Base-by-base conservation (phyloP, 23 tunicate species). In the Halocynthia aurantium region DNA sequence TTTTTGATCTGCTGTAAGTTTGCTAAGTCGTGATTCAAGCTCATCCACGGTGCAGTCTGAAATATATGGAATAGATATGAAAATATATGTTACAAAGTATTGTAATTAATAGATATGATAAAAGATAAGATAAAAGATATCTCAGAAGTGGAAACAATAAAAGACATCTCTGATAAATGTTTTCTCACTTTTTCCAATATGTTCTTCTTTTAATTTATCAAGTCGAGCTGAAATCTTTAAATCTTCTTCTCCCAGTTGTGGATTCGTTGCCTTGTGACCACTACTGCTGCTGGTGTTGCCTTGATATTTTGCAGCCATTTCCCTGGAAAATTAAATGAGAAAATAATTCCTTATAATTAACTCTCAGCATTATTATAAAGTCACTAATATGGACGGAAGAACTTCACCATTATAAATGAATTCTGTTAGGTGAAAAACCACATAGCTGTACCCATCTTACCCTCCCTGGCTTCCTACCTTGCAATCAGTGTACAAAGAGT, bases 21-120 rank as follows among this genome's bases (percentile, higher is more conserved):
- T 90, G 55, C 88, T 80, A 6, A 85, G 70, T 15, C 97, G 88
- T 61, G 21, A 18, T 85, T 85, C 85, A 61, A 90, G 82, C 51
- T 90, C 97, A 66, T 80, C 86, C 15, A 90, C 87, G 0, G 84
- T 66, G 9, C 81, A 55, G 44, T 81, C 97, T 88, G 77, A 15
- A 67, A n/a, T 19, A n/a, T 12, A 21, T 52, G 66, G 12, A 55
- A 51, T 54, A 74, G 1, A 70, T 0, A 70, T 49, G 15, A 65
- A 20, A 58, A 58, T 31, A 31, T 31, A 31, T n/a, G n/a, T 31
- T 31, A 31, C 44, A 31, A 4, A 31, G 4, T 4, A 31, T 31
- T 31, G 1, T 4, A 31, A 31, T 31, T 31, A 31, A n/a, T n/a
- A n/a, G n/a, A n/a, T n/a, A n/a, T n/a, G n/a, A n/a, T n/a, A n/a